Evolutionary conservation across 1,140 invertebrate species (phyloP), one percentile per base, ranked within the genome.

Genomic region (Drosophila bocki): DNA sequence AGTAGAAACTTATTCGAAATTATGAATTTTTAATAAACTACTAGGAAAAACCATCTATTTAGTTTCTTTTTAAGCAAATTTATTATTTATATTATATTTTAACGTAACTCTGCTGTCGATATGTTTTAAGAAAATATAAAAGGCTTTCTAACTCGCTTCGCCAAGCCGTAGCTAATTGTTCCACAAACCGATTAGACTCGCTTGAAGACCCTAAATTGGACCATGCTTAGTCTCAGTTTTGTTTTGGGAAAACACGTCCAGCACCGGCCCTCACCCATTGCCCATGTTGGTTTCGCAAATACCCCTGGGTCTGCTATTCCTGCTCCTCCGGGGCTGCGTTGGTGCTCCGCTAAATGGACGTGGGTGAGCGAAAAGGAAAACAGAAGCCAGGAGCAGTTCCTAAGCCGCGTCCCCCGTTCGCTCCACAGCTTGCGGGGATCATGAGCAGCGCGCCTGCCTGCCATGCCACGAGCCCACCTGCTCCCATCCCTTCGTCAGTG

Each of bases 381-480:
- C 50, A 17, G 33, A 17, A 17, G 1, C 54, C 2, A 22, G 33
- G 39, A 15, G 12, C n/a, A 41, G 47, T 17, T 39, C 15, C 8
- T 29, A 17, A 51, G 7, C 37, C 4, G 8, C 17, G 11, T 33
- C 19, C 7, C 35, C 41, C 22, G 35, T 35, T 26, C 11, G 7
- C 22, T 32, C 26, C 6, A 11, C 39, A 83, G 84, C 65, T 42
- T 87, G 84, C 47, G 84, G 67, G 19, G 45, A 68, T 42, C 74
- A 88, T 15, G 84, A 88, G 47, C 41, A 64, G 35, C 59, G 35
- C 7, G 42, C 68, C n/a, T 87, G 83, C 64, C 0, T 78, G 11
- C 48, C 42, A 5, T 82, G 83, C 39, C n/a, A 17, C 2, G 50
- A 78, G 44, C 22, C 84, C 7, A 78, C 15, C 13, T 88, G 84